Evolutionary conservation across 2,888 invertebrate genomes (phyloP).

Genomic region (Lagria hirta): DNA sequence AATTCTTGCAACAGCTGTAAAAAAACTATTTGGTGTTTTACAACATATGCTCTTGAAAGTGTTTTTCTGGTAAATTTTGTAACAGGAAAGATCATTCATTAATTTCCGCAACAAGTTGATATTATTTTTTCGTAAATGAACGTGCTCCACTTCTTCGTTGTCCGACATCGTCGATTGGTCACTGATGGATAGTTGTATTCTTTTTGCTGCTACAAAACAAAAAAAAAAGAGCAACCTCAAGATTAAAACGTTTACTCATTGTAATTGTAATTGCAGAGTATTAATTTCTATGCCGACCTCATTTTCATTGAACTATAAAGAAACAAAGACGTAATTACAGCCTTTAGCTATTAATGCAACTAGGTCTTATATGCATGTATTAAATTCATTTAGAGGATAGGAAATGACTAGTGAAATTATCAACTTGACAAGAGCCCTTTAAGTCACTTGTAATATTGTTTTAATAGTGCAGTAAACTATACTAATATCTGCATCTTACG

Average conservation of each 20-base stretch:
- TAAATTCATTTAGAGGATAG: conserved; percentile 24
- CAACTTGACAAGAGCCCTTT: conserved; percentile 11
- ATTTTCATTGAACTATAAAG: conserved; percentile 44
- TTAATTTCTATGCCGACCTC: conserved; percentile 40
- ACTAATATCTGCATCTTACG: conserved; percentile 15
- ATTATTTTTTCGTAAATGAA: too few relatives aligned
- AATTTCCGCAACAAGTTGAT: too few relatives aligned
- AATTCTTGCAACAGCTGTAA: too few relatives aligned
- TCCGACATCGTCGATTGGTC: not conserved
- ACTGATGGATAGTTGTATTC: too few relatives aligned
- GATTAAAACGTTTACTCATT: conserved; percentile 23
- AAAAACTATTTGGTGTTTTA: too few relatives aligned
- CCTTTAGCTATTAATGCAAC: conserved; percentile 41
- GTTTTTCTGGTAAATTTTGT: too few relatives aligned
- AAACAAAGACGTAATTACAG: conserved; percentile 42
- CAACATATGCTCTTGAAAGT: too few relatives aligned
- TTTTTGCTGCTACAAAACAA: too few relatives aligned
- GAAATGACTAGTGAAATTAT: conserved; percentile 8
- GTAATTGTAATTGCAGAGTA: conserved; percentile 31
- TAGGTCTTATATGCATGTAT: conserved; percentile 38
- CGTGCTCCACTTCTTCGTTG: too few relatives aligned
- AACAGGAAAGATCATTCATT: too few relatives aligned
- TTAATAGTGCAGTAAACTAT: conserved; percentile 12
- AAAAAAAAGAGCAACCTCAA: conserved; percentile 12
- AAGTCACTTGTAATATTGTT: conserved; percentile 5